These are phyloP conservation scores for Geococcyx californianus DNA, from an alignment of 2,113 vertebrate genomes.

Conservation along the genomic window DNA sequence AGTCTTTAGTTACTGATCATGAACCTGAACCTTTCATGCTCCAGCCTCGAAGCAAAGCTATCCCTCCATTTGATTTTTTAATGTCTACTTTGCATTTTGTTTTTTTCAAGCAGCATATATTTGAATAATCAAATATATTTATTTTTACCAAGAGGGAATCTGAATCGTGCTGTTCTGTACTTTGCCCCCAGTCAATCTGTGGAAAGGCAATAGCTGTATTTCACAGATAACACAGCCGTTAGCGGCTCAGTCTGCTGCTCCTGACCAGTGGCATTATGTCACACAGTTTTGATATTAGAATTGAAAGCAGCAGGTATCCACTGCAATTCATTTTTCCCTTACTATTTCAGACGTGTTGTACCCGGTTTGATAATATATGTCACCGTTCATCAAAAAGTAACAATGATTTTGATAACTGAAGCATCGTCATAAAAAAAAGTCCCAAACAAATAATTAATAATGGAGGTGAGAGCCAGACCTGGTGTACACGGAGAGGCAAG, in stretches of 20 bases:
- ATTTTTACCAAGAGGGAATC: conserved; percentile 24
- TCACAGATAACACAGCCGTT: conserved; percentile 23
- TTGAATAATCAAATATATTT: conserved; percentile 43
- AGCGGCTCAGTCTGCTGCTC: conserved; percentile 8
- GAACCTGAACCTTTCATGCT: not conserved
- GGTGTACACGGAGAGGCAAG: accelerated
- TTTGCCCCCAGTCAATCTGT: not conserved
- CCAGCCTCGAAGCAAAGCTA: not conserved
- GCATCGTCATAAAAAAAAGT: not conserved
- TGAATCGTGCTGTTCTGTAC: conserved; percentile 2
- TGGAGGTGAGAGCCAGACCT: not conserved
- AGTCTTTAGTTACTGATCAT: not conserved
- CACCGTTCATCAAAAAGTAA: not conserved
- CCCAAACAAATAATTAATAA: not conserved
- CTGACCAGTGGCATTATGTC: conserved; percentile 13
- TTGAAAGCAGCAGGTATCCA: conserved; percentile 14
- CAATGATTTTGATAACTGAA: not conserved
- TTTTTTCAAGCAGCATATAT: conserved; percentile 35
- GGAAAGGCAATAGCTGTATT: conserved; percentile 17
- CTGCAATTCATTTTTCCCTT: conserved; percentile 26
- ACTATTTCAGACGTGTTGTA: not conserved
- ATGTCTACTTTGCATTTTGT: not conserved
- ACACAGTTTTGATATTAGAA: not conserved
- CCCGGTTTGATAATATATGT: not conserved
- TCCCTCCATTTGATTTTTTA: not conserved